These are phyloP conservation scores for Bubo scandiacus DNA, from an alignment of 2,113 vertebrate genomes.

Conservation along the genomic window DNA sequence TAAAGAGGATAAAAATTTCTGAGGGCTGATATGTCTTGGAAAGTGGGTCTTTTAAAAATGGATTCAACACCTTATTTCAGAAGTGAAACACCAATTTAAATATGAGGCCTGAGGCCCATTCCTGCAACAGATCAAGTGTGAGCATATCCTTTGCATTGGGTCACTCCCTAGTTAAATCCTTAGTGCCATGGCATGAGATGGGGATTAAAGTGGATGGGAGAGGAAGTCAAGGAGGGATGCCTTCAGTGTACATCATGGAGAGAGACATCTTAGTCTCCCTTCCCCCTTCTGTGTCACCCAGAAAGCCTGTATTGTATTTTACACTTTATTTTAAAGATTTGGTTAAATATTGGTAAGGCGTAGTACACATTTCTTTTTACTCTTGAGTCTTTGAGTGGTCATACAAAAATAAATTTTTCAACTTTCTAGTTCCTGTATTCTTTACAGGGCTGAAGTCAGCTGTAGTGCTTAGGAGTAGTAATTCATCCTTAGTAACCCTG, in stretches of 20 bases:
- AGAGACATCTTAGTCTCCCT: neutral
- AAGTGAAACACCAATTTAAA: neutral
- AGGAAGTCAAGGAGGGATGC: neutral
- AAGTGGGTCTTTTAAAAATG: constrained; percentile 25
- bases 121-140: neutral
- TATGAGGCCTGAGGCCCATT: neutral
- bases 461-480: neutral
- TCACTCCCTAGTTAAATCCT: neutral
- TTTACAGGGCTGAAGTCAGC: neutral
- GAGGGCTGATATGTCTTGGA: neutral
- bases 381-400: neutral
- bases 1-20: constrained; percentile 1
- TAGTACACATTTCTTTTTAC: neutral
- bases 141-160: neutral
- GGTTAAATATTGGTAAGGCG: neutral
- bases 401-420: neutral
- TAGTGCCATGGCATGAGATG: neutral
- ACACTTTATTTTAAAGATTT: neutral
- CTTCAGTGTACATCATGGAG: neutral
- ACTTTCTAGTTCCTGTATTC: neutral
- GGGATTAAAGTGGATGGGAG: neutral
- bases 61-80: neutral
- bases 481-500: constrained; percentile 8
- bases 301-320: neutral
- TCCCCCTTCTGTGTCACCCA: neutral